Percentiles rank a stretch among this genome's conserved stretches.
These are phyloP conservation scores for Hystrix cristata DNA, from an alignment of 2,113 vertebrate species.

Conservation along the genomic window DNA sequence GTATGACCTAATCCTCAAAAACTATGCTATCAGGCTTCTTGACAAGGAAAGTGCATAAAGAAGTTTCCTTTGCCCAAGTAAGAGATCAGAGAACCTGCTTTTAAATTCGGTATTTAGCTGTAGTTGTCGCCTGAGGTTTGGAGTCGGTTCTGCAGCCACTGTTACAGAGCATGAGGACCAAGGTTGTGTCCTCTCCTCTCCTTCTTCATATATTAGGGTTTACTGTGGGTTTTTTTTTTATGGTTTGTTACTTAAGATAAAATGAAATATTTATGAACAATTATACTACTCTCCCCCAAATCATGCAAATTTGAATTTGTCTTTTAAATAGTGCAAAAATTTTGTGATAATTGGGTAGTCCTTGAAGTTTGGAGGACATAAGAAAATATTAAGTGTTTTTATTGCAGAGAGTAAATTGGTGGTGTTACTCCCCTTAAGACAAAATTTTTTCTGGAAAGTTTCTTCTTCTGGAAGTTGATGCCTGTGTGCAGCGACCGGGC, in stretches of 20 bases:
- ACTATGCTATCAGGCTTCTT: not conserved
- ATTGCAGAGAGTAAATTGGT: slow-evolving; percentile 14
- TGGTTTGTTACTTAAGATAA: not conserved
- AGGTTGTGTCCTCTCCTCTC: not conserved
- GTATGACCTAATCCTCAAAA: not conserved
- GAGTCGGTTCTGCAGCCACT: not conserved
- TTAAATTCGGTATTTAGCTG: not conserved
- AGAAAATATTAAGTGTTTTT: slow-evolving; percentile 57
- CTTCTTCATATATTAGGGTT: not conserved
- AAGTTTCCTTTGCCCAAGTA: not conserved
- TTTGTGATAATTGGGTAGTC: not conserved
- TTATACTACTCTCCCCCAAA: not conserved
- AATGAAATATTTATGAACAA: not conserved
- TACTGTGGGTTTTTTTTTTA: not conserved
- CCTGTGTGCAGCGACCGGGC: not conserved
- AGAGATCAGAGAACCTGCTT: not conserved
- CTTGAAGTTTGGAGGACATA: slow-evolving; percentile 33
- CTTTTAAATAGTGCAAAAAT: slow-evolving; percentile 19
- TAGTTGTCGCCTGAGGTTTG: too few relatives aligned
- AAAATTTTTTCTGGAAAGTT: not conserved
- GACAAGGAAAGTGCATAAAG: not conserved
- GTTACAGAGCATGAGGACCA: not conserved
- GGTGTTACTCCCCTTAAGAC: not conserved
- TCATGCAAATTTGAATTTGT: not conserved
- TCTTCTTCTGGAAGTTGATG: not conserved